Percentiles rank a stretch among this genome's conserved stretches.
phyloP scores from a whole-genome alignment of 2,113 vertebrate genomes.

The Lathamus discolor region DNA sequence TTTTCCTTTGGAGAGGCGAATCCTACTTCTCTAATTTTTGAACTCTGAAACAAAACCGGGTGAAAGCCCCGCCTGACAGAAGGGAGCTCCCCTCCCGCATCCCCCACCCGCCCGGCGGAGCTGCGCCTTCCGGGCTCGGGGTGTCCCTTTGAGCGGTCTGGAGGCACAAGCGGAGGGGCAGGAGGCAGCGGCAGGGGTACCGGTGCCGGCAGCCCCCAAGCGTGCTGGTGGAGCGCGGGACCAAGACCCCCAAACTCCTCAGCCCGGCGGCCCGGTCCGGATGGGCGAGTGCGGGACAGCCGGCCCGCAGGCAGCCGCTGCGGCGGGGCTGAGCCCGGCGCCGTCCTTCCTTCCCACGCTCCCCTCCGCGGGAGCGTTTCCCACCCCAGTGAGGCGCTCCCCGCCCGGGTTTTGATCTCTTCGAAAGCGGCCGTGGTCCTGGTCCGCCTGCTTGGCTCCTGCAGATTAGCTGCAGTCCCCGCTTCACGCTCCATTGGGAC shows the following conservation, averaged over 20 bases:
- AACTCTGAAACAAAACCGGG: neutral
- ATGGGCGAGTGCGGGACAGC: neutral
- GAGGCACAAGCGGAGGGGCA: too few species aligned
- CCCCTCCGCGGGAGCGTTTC: neutral
- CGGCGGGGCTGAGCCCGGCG: neutral
- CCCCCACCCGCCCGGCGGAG: neutral
- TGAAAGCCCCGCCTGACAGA: neutral
- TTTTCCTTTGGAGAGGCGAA: neutral
- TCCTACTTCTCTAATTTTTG: too few species aligned
- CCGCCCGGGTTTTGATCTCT: neutral
- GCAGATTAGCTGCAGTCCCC: neutral
- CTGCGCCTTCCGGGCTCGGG: neutral
- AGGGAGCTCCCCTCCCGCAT: neutral
- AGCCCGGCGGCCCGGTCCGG: neutral
- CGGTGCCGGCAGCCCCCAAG: neutral
- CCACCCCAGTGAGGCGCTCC: neutral
- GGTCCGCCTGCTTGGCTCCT: constrained; percentile 12
- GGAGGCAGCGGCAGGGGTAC: neutral
- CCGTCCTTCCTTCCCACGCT: neutral
- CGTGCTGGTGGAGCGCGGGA: neutral
- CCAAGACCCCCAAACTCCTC: neutral
- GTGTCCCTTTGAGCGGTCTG: neutral
- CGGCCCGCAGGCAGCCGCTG: neutral
- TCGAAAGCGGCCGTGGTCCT: neutral
- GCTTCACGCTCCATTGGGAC: constrained; percentile 54